Conservation (phyloP, 1,140 invertebrate species). For the Procambarus clarkii region DNA sequence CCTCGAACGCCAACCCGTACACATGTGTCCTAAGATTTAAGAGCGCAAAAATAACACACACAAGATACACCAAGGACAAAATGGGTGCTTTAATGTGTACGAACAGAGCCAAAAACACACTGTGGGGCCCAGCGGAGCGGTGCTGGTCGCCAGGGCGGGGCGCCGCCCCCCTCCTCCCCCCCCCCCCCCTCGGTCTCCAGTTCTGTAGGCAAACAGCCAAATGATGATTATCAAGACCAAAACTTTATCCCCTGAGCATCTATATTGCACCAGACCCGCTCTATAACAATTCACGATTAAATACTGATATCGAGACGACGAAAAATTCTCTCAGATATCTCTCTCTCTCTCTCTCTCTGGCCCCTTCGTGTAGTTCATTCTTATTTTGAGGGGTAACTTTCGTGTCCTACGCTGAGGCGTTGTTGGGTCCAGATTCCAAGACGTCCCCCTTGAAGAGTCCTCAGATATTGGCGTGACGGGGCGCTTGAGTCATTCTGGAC, state of each 20-base stretch:
- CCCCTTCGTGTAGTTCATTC: not conserved
- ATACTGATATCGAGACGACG: not conserved
- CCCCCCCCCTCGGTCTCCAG: not conserved
- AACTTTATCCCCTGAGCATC: slow-evolving; percentile 33
- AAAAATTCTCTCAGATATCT: not conserved
- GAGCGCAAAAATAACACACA: no score
- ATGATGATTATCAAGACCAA: slow-evolving; percentile 33
- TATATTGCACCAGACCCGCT: slow-evolving; percentile 1
- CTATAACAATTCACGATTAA: slow-evolving; percentile 16
- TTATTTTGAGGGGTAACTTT: not conserved
- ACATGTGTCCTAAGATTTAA: no score
- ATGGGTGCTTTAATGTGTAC: not conserved
- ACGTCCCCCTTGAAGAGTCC: not conserved
- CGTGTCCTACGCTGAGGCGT: not conserved
- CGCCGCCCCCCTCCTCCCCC: not conserved
- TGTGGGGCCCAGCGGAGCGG: not conserved
- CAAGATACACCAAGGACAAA: not conserved
- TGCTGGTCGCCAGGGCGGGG: not conserved
- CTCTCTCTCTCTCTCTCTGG: no score
- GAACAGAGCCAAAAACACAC: not conserved
- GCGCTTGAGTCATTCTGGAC: not conserved
- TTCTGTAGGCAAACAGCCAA: slow-evolving; percentile 11
- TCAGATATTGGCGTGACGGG: not conserved
- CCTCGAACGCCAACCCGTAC: no score
- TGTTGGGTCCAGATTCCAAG: not conserved